phyloP scores from a whole-genome alignment of 2,113 vertebrate species.

The Oreochromis spilurus region DNA sequence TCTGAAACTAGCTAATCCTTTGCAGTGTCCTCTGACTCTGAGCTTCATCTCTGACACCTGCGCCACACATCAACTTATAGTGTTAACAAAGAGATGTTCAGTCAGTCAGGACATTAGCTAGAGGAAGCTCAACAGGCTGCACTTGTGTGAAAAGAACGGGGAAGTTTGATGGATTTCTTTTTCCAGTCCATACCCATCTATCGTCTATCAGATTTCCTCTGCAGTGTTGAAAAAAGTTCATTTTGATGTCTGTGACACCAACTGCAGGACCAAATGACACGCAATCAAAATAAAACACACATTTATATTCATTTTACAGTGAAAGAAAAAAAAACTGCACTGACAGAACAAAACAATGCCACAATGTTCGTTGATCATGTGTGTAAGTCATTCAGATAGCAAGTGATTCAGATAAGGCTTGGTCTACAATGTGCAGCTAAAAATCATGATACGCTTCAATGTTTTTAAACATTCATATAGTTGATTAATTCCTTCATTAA shows the following conservation, averaged over 20 bases:
- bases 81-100: neutral
- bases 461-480: slow-evolving; percentile 54
- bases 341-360: slow-evolving; percentile 17
- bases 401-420: slow-evolving; percentile 62
- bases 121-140: neutral
- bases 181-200: neutral
- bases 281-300: slow-evolving; percentile 2
- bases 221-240: slow-evolving; percentile 14
- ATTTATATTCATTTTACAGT: slow-evolving; percentile 17
- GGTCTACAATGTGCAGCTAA: slow-evolving; percentile 43
- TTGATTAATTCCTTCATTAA: slow-evolving; percentile 21
- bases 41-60: neutral
- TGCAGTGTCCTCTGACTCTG: neutral
- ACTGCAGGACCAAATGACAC: neutral
- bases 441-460: slow-evolving; percentile 22
- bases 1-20: slow-evolving; percentile 2
- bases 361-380: neutral
- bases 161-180: neutral
- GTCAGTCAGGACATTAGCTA: neutral
- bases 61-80: neutral
- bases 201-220: neutral
- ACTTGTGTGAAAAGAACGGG: neutral
- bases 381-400: slow-evolving; percentile 32
- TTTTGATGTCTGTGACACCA: slow-evolving; percentile 15
- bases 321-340: slow-evolving; percentile 16